A percentile compares a stretch with the other conserved stretches of the same genome.
These are phyloP conservation scores for Micrasema longulum DNA, from an alignment of 1,140 invertebrate species.

Conservation along the genomic window DNA sequence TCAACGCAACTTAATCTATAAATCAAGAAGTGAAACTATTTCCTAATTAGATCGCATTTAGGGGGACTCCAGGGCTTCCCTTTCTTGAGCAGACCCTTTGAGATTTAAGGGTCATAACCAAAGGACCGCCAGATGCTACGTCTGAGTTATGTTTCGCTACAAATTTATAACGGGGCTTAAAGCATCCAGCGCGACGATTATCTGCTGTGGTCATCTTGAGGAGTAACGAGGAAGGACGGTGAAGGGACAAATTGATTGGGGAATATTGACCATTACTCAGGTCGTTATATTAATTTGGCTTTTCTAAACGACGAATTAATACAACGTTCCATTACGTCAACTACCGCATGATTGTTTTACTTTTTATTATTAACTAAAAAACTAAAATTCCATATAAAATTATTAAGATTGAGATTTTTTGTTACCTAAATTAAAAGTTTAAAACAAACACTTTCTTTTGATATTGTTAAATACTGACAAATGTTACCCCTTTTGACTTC, in stretches of 20 bases:
- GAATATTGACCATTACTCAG: constrained; percentile 48
- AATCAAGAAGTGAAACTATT: constrained; percentile 71
- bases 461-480: no score
- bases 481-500: no score
- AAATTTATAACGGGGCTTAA: constrained; percentile 49
- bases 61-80: constrained; percentile 55
- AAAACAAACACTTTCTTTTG: no score
- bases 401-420: no score
- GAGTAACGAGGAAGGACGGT: constrained; percentile 9
- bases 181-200: constrained; percentile 51
- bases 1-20: constrained; percentile 67
- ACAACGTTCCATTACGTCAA: no score
- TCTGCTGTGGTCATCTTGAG: constrained; percentile 52
- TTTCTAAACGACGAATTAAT: background rate
- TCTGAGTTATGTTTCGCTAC: constrained; percentile 53
- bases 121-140: constrained; percentile 51
- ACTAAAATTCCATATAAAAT: no score
- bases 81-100: constrained; percentile 47
- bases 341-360: no score
- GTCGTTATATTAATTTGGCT: constrained; percentile 50
- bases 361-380: no score
- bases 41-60: constrained; percentile 71
- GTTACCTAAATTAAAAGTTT: no score
- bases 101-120: constrained; percentile 55
- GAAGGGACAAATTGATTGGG: constrained; percentile 52